phyloP scores from a whole-genome alignment of 2,797 vertebrate species.

The Liasis olivaceus region DNA sequence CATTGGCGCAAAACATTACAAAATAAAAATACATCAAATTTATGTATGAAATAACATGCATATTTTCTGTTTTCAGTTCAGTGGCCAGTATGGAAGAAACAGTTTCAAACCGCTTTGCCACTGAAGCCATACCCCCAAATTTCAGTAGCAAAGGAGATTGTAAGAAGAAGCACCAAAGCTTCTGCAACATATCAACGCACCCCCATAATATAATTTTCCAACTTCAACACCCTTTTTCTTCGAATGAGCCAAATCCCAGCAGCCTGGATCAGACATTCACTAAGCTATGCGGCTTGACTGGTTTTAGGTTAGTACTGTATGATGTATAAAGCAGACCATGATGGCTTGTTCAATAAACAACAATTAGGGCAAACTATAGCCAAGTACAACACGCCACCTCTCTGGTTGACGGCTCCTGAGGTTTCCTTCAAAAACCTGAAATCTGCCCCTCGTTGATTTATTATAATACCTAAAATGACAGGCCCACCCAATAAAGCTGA shows the following conservation, averaged over 20 bases:
- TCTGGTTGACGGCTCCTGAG: accelerated
- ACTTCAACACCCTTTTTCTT: background rate
- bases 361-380: background rate
- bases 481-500: background rate
- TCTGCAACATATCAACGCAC: background rate
- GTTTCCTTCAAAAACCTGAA: background rate
- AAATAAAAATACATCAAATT: background rate
- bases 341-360: background rate
- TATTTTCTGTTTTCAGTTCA: background rate
- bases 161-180: background rate
- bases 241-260: background rate
- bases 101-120: background rate
- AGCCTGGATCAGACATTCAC: background rate
- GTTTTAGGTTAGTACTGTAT: background rate
- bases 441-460: background rate
- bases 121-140: background rate
- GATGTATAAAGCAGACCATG: background rate
- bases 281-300: background rate
- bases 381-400: background rate
- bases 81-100: background rate
- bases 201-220: background rate
- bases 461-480: background rate
- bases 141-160: background rate
- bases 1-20: background rate
- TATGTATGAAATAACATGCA: background rate